Evolutionary conservation across 2,797 vertebrate species (phyloP).

Genomic region (Toxotes lorentzi): DNA sequence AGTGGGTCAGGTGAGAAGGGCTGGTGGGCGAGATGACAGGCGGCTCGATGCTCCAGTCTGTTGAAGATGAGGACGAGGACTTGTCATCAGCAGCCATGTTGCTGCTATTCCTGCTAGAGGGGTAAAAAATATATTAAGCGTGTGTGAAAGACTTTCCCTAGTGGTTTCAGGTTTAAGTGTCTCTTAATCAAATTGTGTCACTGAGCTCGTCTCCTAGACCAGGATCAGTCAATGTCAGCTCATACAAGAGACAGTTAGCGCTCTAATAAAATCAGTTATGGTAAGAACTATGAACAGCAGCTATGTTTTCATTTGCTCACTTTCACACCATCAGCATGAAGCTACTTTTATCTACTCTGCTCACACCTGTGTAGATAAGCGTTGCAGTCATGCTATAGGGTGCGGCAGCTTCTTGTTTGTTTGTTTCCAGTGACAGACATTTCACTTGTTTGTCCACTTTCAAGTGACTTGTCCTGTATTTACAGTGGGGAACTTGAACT

Average conservation of each 20-base stretch:
- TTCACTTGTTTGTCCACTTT: too few relatives aligned
- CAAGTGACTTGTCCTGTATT: too few relatives aligned
- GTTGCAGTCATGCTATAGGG: too few relatives aligned
- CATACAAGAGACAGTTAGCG: not conserved
- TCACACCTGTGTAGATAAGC: not conserved
- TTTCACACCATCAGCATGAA: not conserved
- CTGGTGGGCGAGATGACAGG: conserved; percentile 88
- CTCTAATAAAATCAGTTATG: not conserved
- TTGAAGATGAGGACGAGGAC: conserved; percentile 87
- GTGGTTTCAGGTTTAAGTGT: not conserved
- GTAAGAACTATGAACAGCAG: not conserved
- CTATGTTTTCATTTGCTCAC: not conserved
- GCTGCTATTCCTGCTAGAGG: conserved; percentile 77
- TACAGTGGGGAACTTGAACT: too few relatives aligned
- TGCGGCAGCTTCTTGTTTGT: too few relatives aligned
- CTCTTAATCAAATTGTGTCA: not conserved
- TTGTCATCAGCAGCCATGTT: conserved; percentile 97
- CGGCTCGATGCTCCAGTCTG: conserved; percentile 88
- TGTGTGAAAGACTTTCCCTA: not conserved
- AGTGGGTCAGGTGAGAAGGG: conserved; percentile 97
- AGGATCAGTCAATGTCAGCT: not conserved
- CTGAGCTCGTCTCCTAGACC: not conserved
- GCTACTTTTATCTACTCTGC: not conserved
- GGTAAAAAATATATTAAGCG: not conserved
- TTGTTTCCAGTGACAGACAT: too few relatives aligned